Base-by-base conservation (phyloP, 2,888 invertebrate species). In the Pocota personata region DNA sequence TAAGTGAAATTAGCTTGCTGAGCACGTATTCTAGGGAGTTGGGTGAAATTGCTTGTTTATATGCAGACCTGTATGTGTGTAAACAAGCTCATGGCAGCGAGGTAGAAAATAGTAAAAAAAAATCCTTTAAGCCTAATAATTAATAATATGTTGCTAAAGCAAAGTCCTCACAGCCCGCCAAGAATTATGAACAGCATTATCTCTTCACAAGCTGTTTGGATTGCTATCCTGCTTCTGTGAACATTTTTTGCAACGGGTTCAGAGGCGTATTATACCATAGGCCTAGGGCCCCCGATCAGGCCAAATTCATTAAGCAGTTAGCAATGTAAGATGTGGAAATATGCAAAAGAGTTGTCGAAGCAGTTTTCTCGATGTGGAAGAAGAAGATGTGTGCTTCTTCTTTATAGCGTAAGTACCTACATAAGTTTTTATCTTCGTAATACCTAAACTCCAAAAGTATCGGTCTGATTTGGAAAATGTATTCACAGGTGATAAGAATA, bases 1-100 rank as follows among this genome's bases (percentile, higher is more conserved):
- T 71, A 86, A 72, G 67, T 86, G 71, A 62, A 82, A 82, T 86
- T 86, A 86, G 82, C 82, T 82, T 86, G 46, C 86, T 27, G 71
- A 62, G 82, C 86, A 86, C 86, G 86, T 86, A 75, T 48, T 76
- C 12, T 14, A 12, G 19, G 48, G 43, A 84, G 71, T 48, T 40
- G 69, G 66, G 43, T 27, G 66, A 69, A 57, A 82, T 72, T 76
- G 75, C 79, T 76, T 75, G 60, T 66, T 52, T 50, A 43, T 46
- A 43, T 35, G 40, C 10, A 21, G 40, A 21, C 4, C 16, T 52
- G 55, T 64, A 10, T 12, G 52, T 43, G 14, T 55, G 48, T 55
- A 27, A 72, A 60, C 24, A 71, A 40, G 40, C 3, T 4, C 40
- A 40, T 40, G 14, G 6, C 4, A 14, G 27, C 8, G 32, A 57